Percentiles rank a stretch among this genome's conserved stretches.
Evolutionary conservation across 2,797 vertebrate species (phyloP).

Genomic region (Trematomus bernacchii): DNA sequence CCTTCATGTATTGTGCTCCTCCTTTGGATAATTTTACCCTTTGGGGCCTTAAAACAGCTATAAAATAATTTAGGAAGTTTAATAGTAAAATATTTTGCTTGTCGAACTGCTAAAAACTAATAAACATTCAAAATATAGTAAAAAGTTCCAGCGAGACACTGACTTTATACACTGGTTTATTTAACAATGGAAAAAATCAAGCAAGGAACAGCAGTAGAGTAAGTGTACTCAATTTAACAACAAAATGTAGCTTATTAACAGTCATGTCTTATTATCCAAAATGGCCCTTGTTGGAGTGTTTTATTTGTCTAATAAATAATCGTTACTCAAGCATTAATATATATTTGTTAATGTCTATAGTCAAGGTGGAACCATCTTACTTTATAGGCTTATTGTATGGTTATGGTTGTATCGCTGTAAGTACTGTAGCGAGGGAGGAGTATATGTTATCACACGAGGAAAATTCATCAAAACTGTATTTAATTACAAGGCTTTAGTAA

Average conservation of each 20-base stretch:
- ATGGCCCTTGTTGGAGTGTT: too few species aligned
- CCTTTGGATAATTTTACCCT: background rate
- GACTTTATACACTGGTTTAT: background rate
- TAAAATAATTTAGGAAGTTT: too few species aligned
- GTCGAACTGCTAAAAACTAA: background rate
- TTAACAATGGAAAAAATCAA: background rate
- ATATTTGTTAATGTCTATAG: background rate
- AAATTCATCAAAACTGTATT: background rate
- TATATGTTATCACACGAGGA: background rate
- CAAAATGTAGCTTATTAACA: background rate
- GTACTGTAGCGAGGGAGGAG: background rate
- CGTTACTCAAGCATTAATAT: background rate
- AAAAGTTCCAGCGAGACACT: too few species aligned
- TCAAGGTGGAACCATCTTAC: background rate
- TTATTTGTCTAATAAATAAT: background rate
- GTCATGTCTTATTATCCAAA: background rate
- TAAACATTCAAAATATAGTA: background rate
- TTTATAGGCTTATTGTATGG: background rate
- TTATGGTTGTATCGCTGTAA: background rate
- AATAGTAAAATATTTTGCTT: background rate
- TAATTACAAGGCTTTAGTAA: background rate
- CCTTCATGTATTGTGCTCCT: background rate
- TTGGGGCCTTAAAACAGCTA: background rate
- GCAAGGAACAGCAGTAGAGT: background rate
- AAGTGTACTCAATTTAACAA: background rate